phyloP scores from a whole-genome alignment of 2,797 vertebrate species.

The Esox lucius region DNA sequence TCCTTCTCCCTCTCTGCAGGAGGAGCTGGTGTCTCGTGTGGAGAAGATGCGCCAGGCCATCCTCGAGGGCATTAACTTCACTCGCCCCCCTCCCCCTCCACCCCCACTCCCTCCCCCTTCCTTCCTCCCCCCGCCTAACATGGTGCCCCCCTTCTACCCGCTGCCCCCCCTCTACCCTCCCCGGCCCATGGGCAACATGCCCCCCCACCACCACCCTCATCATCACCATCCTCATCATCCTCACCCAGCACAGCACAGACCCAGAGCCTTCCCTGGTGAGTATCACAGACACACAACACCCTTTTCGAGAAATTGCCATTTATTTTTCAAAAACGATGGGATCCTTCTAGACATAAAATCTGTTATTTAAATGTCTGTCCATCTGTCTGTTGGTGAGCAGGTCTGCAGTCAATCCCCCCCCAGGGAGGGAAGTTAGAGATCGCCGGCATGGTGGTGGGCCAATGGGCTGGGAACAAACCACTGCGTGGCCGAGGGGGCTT shows the following conservation, averaged over 20 bases:
- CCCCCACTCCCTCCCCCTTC: slow-evolving; percentile 87
- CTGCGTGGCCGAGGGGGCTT: slow-evolving; percentile 85
- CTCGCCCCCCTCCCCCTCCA: slow-evolving; percentile 81
- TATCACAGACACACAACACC: neutral
- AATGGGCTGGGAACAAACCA: slow-evolving; percentile 91
- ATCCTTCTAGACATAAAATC: no score
- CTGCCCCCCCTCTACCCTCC: slow-evolving; percentile 86
- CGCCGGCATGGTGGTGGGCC: slow-evolving; percentile 91
- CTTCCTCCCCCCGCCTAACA: slow-evolving; percentile 83
- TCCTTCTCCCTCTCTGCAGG: slow-evolving; percentile 56
- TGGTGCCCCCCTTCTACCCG: slow-evolving; percentile 86
- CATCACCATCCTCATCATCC: slow-evolving; percentile 77
- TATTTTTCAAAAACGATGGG: no score
- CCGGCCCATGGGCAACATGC: slow-evolving; percentile 82
- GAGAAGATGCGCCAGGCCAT: slow-evolving; percentile 94
- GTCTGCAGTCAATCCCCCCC: slow-evolving; percentile 88
- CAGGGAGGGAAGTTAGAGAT: slow-evolving; percentile 94
- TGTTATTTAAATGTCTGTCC: no score
- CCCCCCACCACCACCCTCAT: slow-evolving; percentile 74
- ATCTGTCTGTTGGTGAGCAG: slow-evolving; percentile 53
- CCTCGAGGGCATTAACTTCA: slow-evolving; percentile 88
- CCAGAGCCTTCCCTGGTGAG: slow-evolving; percentile 86
- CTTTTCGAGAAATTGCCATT: no score
- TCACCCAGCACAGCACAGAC: slow-evolving; percentile 78
- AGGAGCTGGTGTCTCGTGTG: slow-evolving; percentile 87